Base-by-base conservation (phyloP, 2,888 invertebrate genomes). In the Caenorhabditis sulstoni region DNA sequence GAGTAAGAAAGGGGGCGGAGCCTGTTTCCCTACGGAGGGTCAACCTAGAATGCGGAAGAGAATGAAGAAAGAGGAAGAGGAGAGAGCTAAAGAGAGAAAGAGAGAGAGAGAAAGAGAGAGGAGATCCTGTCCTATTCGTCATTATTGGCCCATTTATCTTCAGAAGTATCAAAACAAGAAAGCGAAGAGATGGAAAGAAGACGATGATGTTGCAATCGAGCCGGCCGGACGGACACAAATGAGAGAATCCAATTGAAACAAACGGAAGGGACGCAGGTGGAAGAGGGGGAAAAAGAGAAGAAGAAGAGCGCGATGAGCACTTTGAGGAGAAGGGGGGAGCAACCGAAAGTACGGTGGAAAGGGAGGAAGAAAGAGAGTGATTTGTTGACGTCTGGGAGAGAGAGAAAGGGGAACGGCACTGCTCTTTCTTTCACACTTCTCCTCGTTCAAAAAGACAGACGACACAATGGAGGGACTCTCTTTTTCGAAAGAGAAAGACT, bases 91-190 rank as follows among this genome's bases (percentile, higher is more conserved):
- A n/a, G n/a, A n/a, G n/a, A 29, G 29, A 29, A 29, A 7, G 37
- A 57, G n/a, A 58, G 11, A 16, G 16, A 7, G 29, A 29, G 29
- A 29, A 53, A 35, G 53, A 3, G 18, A 16, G 44, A 18, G 47
- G 16, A n/a, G 47, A 9, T n/a, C 44, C 14, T 52, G 52, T 52
- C 53, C 53, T 53, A 14, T 11, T 41, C 53, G 16, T 53, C 53
- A 53, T 53, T 53, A 53, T 53, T 53, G 53, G 53, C 53, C 53
- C 37, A 53, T 53, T 53, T 53, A 53, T 53, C 53, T 35, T 8
- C 35, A 29, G 53, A 35, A 29, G 18, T 53, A 53, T 37, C 53
- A 53, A 53, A 53, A 53, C 53, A 53, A 53, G 53, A 37, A 18
- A 11, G 9, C 20, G 22, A 37, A 12, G 35, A 35, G 35, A 16